Evolutionary conservation across 2,888 invertebrate genomes (phyloP).

Genomic region (Callyntrura sp.): DNA sequence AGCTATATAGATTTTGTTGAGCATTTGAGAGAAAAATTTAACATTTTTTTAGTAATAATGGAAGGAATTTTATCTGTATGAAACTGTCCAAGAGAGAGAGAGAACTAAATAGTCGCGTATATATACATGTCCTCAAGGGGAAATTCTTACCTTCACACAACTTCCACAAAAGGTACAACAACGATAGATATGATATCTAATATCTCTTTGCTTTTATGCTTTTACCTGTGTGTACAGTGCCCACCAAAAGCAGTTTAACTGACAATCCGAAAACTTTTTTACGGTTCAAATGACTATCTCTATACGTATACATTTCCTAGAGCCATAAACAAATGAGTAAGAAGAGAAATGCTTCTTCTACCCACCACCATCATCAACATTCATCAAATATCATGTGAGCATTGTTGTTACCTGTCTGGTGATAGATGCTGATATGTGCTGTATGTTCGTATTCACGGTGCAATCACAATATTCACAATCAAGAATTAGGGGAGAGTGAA

Average conservation of each 20-base stretch:
- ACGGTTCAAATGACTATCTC: slow-evolving; percentile 42
- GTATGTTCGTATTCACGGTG: not conserved
- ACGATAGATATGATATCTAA: not conserved
- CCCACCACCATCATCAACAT: slow-evolving; percentile 57
- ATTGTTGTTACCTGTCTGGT: slow-evolving; percentile 63
- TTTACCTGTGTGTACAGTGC: not conserved
- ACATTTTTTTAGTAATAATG: slow-evolving; percentile 5
- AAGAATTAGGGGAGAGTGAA: slow-evolving; percentile 58
- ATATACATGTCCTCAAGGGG: slow-evolving; percentile 27
- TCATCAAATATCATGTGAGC: slow-evolving; percentile 69
- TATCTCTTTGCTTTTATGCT: not conserved
- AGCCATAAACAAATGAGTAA: slow-evolving; percentile 14
- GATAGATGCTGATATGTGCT: not conserved
- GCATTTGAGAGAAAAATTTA: slow-evolving; percentile 4
- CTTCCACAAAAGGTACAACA: not conserved
- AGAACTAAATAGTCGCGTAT: not conserved
- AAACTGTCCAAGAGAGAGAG: slow-evolving; percentile 36
- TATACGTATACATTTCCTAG: slow-evolving; percentile 21
- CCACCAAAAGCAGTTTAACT: not conserved
- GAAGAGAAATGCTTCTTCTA: not conserved
- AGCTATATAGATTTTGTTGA: not conserved
- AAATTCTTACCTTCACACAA: not conserved
- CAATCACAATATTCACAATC: not conserved
- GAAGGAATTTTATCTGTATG: slow-evolving; percentile 42
- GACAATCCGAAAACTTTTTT: slow-evolving; percentile 24